Percentiles rank a stretch among this genome's conserved stretches.
Evolutionary conservation across 2,113 vertebrate species (phyloP).

Genomic region (Seriola dumerili): DNA sequence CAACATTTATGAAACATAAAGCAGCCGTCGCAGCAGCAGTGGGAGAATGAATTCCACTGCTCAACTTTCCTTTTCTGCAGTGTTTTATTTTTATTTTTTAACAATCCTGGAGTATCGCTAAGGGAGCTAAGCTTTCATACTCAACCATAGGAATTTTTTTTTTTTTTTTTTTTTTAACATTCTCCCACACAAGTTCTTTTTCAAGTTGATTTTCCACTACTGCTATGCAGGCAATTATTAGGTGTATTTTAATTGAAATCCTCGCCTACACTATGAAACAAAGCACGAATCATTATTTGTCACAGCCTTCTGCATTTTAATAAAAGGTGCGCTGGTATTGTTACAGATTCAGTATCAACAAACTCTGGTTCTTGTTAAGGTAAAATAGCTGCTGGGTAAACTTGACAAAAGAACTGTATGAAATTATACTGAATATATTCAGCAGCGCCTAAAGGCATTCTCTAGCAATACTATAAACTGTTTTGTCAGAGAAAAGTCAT

Average conservation of each 20-base stretch:
- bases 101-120: conserved; percentile 11
- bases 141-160: conserved; percentile 2
- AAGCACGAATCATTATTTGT: conserved; percentile 1
- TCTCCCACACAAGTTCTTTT: conserved; percentile 39
- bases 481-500: conserved; percentile 37
- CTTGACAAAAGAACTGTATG: conserved; percentile 34
- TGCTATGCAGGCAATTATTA: conserved; percentile 4
- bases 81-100: conserved; percentile 18
- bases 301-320: background rate
- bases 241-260: conserved; percentile 38
- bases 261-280: conserved; percentile 10
- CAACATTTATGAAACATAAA: background rate
- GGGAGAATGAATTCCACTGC: background rate
- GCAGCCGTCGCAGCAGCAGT: background rate
- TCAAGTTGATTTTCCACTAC: conserved; percentile 16
- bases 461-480: conserved; percentile 36
- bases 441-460: conserved; percentile 41
- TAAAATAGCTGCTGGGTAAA: conserved; percentile 45
- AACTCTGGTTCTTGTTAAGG: background rate
- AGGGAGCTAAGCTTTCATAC: conserved; percentile 5
- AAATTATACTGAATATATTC: conserved; percentile 38
- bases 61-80: conserved; percentile 2
- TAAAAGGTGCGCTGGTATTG: conserved; percentile 25
- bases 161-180: background rate
- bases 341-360: conserved; percentile 23